Percentiles rank a stretch among this genome's conserved stretches.
These are phyloP conservation scores for Lamproptera curius DNA, from an alignment of 2,888 invertebrate species.

Conservation along the genomic window DNA sequence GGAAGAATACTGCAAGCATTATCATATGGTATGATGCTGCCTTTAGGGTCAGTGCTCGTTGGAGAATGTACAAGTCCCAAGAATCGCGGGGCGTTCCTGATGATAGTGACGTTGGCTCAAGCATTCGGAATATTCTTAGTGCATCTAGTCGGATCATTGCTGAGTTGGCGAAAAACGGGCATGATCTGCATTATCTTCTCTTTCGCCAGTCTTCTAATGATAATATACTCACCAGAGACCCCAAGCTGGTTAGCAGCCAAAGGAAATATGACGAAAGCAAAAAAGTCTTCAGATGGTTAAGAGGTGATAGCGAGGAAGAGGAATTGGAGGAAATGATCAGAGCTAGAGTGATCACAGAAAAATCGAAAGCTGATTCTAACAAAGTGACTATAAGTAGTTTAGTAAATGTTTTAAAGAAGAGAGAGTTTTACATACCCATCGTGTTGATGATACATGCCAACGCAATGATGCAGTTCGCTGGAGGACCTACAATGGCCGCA, in stretches of 20 bases:
- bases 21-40: slow-evolving; percentile 67
- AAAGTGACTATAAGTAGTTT: slow-evolving; percentile 27
- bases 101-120: slow-evolving; percentile 75
- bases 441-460: slow-evolving; percentile 78
- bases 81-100: slow-evolving; percentile 78
- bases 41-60: slow-evolving; percentile 67
- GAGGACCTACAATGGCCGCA: slow-evolving; percentile 81
- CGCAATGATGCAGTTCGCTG: slow-evolving; percentile 80
- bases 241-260: slow-evolving; percentile 80
- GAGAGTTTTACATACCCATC: slow-evolving; percentile 75
- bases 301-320: slow-evolving; percentile 65
- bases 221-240: slow-evolving; percentile 74
- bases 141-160: slow-evolving; percentile 78
- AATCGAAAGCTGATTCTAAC: slow-evolving; percentile 26
- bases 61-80: slow-evolving; percentile 76
- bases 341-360: slow-evolving; percentile 35
- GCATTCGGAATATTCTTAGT: slow-evolving; percentile 78
- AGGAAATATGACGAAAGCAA: slow-evolving; percentile 72
- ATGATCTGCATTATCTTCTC: slow-evolving; percentile 63
- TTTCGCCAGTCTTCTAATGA: slow-evolving; percentile 57
- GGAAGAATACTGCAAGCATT: slow-evolving; percentile 57
- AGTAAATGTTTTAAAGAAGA: slow-evolving; percentile 37
- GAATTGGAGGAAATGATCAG: slow-evolving; percentile 50
- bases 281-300: slow-evolving; percentile 71
- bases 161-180: slow-evolving; percentile 74